A percentile compares a stretch with the other conserved stretches of the same genome.
phyloP scores from a whole-genome alignment of 2,888 invertebrate species.

The Galerucella pusilla region DNA sequence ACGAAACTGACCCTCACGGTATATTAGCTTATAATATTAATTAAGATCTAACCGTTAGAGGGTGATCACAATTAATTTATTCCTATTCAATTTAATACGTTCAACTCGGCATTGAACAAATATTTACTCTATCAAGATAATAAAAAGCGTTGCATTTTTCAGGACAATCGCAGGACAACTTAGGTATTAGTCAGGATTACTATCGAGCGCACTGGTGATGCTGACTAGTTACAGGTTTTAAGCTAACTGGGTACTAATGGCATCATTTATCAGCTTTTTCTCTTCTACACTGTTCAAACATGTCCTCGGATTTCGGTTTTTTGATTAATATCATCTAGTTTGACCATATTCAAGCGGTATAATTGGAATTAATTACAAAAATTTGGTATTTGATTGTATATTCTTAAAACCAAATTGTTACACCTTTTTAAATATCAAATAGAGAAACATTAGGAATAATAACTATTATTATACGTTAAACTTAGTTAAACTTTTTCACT shows the following conservation, averaged over 20 bases:
- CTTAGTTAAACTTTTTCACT: too few species aligned
- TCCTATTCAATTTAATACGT: neutral
- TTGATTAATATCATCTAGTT: slow-evolving; percentile 48
- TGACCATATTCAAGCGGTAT: slow-evolving; percentile 45
- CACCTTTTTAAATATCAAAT: too few species aligned
- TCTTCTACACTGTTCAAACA: slow-evolving; percentile 54
- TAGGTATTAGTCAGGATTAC: slow-evolving; percentile 57
- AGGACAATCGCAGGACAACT: slow-evolving; percentile 46
- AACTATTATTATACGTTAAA: too few species aligned
- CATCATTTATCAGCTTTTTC: slow-evolving; percentile 60
- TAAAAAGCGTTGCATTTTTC: slow-evolving; percentile 49
- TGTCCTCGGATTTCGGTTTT: slow-evolving; percentile 51
- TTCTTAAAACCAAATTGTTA: too few species aligned
- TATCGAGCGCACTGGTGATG: slow-evolving; percentile 44
- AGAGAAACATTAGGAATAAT: too few species aligned
- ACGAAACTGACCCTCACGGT: slow-evolving; percentile 33
- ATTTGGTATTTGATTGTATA: too few species aligned
- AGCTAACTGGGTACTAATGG: slow-evolving; percentile 60
- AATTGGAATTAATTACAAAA: slow-evolving; percentile 22
- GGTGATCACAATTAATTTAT: neutral
- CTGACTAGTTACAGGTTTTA: slow-evolving; percentile 57
- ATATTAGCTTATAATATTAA: slow-evolving; percentile 17
- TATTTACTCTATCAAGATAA: slow-evolving; percentile 15
- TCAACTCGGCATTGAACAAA: slow-evolving; percentile 1
- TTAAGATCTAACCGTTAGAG: slow-evolving; percentile 3